These are phyloP conservation scores for Lepus oiostolus DNA, from an alignment of 2,797 vertebrate genomes.

Conservation along the genomic window DNA sequence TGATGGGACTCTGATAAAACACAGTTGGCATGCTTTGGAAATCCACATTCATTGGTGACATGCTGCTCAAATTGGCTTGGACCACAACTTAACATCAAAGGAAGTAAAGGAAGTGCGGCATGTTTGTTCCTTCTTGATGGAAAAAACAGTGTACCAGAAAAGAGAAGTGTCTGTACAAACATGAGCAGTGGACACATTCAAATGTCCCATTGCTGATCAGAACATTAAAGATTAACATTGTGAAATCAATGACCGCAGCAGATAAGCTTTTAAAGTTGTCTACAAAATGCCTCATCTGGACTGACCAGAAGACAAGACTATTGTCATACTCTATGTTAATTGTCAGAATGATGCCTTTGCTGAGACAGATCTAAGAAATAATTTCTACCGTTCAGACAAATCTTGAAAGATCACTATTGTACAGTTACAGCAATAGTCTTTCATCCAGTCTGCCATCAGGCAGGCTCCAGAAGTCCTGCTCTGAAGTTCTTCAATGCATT, in stretches of 20 bases:
- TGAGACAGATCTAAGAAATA: conserved; percentile 96
- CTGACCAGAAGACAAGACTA: conserved; percentile 95
- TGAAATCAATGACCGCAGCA: conserved; percentile 97
- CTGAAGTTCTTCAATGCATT: conserved; percentile 98
- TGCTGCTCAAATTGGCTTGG: conserved; percentile 96
- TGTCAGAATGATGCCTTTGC: conserved; percentile 95
- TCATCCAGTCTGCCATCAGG: conserved; percentile 97
- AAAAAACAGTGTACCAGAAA: conserved; percentile 98
- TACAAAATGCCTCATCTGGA: conserved; percentile 96
- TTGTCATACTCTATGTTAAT: conserved; percentile 96
- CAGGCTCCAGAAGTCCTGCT: conserved; percentile 95
- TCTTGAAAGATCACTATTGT: conserved; percentile 95
- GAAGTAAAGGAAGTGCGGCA: conserved; percentile 92
- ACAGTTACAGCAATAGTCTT: conserved; percentile 96
- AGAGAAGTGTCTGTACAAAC: conserved; percentile 97
- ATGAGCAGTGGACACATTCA: conserved; percentile 97
- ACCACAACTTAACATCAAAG: conserved; percentile 98
- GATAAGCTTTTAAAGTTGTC: conserved; percentile 97
- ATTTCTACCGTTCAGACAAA: conserved; percentile 98
- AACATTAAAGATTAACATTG: conserved; percentile 98
- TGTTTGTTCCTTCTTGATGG: conserved; percentile 98
- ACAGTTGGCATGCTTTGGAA: conserved; percentile 94
- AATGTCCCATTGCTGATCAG: conserved; percentile 96
- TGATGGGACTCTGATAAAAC: conserved; percentile 95
- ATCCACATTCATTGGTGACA: conserved; percentile 95